phyloP scores from a whole-genome alignment of 2,797 vertebrate species.

The Emydoidea blandingii region DNA sequence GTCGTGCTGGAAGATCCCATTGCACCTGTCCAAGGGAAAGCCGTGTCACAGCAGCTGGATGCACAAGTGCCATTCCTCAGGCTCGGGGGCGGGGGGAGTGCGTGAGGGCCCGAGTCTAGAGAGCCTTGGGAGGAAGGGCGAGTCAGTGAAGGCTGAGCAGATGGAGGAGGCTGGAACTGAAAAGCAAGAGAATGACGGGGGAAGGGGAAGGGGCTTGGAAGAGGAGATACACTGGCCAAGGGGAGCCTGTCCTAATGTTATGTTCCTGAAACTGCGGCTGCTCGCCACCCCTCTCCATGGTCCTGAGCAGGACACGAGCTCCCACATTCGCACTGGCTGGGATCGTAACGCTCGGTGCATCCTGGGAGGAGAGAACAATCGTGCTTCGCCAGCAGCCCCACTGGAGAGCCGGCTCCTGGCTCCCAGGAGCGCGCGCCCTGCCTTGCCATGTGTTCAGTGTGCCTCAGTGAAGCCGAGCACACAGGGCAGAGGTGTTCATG shows the following conservation, averaged over 20 bases:
- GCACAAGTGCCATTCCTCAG: no score
- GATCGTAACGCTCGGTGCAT: not conserved
- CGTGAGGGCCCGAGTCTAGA: no score
- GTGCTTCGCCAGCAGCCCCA: not conserved
- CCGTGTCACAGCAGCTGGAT: not conserved
- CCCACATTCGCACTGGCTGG: not conserved
- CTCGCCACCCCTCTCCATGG: not conserved
- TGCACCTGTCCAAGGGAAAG: no score
- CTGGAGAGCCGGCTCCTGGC: not conserved
- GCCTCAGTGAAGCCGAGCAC: no score
- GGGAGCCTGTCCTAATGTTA: not conserved
- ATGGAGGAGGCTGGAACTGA: no score
- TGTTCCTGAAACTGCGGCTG: not conserved
- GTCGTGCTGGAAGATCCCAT: no score
- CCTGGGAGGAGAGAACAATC: not conserved
- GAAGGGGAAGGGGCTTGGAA: fast-evolving
- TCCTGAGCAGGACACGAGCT: not conserved
- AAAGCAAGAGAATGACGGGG: no score
- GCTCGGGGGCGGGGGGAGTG: no score
- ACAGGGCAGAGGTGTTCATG: not conserved
- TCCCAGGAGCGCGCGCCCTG: not conserved
- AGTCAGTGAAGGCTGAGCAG: not conserved
- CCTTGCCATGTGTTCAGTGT: not conserved
- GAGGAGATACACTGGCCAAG: not conserved
- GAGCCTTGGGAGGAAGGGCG: not conserved